These are phyloP conservation scores for Marcusenius ussheri DNA, from an alignment of 2,113 vertebrate genomes.

Conservation along the genomic window DNA sequence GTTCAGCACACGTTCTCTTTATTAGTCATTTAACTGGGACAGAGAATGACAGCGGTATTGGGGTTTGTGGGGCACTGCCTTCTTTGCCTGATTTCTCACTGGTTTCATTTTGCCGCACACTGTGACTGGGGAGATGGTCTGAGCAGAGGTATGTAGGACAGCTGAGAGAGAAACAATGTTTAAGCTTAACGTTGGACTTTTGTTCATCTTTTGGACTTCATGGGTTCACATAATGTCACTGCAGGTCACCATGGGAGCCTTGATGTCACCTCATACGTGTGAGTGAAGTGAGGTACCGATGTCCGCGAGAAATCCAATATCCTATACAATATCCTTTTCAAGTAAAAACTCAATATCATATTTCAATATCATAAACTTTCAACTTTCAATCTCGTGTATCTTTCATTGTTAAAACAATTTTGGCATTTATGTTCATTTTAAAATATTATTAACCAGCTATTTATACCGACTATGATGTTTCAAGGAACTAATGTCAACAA, in stretches of 20 bases:
- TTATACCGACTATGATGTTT: background rate
- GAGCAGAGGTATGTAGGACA: constrained; percentile 61
- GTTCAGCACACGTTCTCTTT: background rate
- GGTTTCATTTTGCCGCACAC: constrained; percentile 37
- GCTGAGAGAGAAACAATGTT: constrained; percentile 67
- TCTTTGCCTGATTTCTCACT: constrained; percentile 52
- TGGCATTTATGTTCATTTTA: background rate
- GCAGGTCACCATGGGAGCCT: background rate
- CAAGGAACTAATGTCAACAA: background rate
- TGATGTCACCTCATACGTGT: background rate
- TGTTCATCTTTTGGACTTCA: constrained; percentile 39
- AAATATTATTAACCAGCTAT: background rate
- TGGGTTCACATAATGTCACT: background rate
- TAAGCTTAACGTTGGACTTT: constrained; percentile 66
- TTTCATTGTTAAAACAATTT: background rate
- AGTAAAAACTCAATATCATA: background rate
- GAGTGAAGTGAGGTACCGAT: background rate
- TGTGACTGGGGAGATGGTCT: constrained; percentile 56
- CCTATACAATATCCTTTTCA: background rate
- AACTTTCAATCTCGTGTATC: background rate
- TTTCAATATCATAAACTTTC: background rate
- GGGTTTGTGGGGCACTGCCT: constrained; percentile 51
- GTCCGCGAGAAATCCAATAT: background rate
- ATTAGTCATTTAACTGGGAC: constrained; percentile 7
- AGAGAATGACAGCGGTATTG: constrained; percentile 37